These are phyloP conservation scores for Paraescarpia echinospica DNA, from an alignment of 1,140 invertebrate genomes.

Conservation along the genomic window DNA sequence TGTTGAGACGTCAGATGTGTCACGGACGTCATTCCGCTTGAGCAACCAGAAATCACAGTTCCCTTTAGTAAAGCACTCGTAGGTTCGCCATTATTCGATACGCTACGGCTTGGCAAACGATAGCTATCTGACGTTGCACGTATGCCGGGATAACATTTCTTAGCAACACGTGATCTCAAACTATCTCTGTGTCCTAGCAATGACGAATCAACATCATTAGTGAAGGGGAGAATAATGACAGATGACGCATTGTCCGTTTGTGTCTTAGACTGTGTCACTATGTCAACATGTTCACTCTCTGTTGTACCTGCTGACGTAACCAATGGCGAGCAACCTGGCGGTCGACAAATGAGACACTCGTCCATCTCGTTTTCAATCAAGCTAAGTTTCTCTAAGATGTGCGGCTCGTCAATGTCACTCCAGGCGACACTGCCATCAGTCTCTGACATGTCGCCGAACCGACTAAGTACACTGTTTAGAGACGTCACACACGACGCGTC, in stretches of 20 bases:
- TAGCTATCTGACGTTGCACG: not conserved
- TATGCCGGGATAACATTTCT: not conserved
- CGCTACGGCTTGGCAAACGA: not conserved
- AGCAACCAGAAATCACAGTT: not conserved
- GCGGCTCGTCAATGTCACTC: constrained; percentile 24
- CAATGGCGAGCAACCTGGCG: not conserved
- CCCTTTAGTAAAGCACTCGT: not conserved
- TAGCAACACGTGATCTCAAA: not conserved
- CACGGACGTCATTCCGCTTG: not conserved
- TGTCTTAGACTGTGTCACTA: too few relatives aligned
- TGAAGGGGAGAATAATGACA: not conserved
- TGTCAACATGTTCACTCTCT: too few relatives aligned
- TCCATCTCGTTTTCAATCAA: constrained; percentile 46
- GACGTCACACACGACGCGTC: constrained; percentile 13
- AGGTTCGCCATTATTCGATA: not conserved
- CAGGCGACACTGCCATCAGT: constrained; percentile 8
- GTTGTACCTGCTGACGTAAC: not conserved
- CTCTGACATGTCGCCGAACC: not conserved
- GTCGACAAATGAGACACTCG: constrained; percentile 32
- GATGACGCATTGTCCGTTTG: not conserved
- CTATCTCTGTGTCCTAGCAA: not conserved
- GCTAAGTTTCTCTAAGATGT: constrained; percentile 29
- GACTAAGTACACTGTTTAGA: constrained; percentile 22
- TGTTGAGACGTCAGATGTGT: not conserved
- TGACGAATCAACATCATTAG: not conserved